Evolutionary conservation across 2,113 vertebrate species (phyloP), one percentile per base, ranked within the genome.

Genomic region (Leptobrachium leishanense): DNA sequence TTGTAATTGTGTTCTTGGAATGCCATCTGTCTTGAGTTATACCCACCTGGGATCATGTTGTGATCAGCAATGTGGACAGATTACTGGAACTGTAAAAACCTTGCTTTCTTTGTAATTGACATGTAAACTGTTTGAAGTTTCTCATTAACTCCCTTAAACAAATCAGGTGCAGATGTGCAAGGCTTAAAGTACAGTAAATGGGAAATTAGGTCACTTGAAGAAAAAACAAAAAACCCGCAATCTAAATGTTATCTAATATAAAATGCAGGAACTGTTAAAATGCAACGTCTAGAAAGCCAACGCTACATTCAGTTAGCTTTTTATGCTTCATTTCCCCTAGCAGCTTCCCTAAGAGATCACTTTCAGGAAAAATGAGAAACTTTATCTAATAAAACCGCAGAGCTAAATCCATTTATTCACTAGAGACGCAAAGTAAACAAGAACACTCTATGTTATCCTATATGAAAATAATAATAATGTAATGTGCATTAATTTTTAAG

Each of bases 61-160:
- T 85, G 87, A 91, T 93, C 93, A 93, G 92, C 93, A 93, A 92
- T 88, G 89, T 82, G 86, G 92, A 92, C 91, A 93, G 91, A 93
- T 93, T 89, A 93, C 90, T 92, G 86, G 86, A 94, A 93, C 92
- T 90, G 91, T 91, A 93, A 81, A 96, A 96, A 92, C 88, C 89
- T 88, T 86, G 82, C 88, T 91, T 91, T 92, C 89, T 92, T 91
- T 93, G 91, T 94, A 93, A 95, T 92, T 94, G 92, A 94, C 93
- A 95, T 92, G 94, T 93, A 94, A 95, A 93, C 89, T 92, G 90
- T 95, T 95, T 94, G 92, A 96, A 95, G 94, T 95, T 93, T 92
- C 90, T 95, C 90, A 94, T 95, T 95, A 93, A 94, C 88, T 90
- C 83, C 87, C 85, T 91, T 88, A 89, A 91, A 92, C 88, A 93